Conservation (phyloP, 2,797 vertebrate genomes). For the Manis pentadactyla region DNA sequence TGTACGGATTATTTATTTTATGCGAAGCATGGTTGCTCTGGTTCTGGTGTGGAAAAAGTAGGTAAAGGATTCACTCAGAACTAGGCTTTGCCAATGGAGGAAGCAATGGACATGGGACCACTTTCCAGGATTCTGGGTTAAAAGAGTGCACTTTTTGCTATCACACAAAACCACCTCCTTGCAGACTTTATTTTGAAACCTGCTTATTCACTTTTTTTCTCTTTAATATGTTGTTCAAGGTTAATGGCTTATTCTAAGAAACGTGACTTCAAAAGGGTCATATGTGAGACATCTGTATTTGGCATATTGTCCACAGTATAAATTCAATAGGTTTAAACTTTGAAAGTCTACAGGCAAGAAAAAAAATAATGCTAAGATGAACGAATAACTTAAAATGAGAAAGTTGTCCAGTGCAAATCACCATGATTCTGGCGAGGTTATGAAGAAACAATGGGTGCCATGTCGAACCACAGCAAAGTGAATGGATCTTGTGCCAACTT, state of each 20-base stretch:
- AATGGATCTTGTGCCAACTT: conserved; percentile 2
- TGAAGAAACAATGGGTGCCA: conserved; percentile 27
- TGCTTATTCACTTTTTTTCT: neutral
- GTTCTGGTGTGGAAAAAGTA: neutral
- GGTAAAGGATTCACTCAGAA: neutral
- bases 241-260: conserved; percentile 65
- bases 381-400: conserved; percentile 51
- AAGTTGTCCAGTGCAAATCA: neutral
- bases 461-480: conserved; percentile 36
- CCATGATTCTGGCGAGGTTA: conserved; percentile 51
- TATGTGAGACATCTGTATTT: conserved; percentile 62
- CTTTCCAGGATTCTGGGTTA: neutral
- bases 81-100: neutral
- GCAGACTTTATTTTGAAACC: conserved; percentile 58
- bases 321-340: conserved; percentile 63
- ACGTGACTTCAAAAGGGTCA: conserved; percentile 65
- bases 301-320: conserved; percentile 7
- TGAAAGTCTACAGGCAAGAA: conserved; percentile 47
- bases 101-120: neutral
- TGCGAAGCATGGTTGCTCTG: neutral
- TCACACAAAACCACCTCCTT: neutral
- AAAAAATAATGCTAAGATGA: neutral
- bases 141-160: neutral
- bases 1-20: neutral
- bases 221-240: conserved; percentile 49